Percentiles rank a stretch among this genome's conserved stretches.
phyloP scores from a whole-genome alignment of 2,888 invertebrate genomes.

The Eupithecia subumbrata region DNA sequence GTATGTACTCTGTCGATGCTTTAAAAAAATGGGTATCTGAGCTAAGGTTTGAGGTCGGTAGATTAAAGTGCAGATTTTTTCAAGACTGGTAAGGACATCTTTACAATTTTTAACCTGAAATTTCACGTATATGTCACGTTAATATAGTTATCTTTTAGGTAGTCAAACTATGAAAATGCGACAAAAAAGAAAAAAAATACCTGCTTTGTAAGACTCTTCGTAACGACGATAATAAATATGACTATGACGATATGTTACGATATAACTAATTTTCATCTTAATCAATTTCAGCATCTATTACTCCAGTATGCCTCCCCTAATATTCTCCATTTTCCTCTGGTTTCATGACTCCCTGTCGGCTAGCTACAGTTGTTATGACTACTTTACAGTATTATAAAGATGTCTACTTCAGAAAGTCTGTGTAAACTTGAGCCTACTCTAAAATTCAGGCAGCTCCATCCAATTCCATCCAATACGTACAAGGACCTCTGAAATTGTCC shows the following conservation, averaged over 20 bases:
- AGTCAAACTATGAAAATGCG: no score
- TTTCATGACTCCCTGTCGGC: no score
- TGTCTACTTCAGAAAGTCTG: background rate
- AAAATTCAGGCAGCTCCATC: constrained; percentile 1
- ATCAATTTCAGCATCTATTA: no score
- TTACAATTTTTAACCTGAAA: background rate
- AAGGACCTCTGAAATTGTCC: constrained; percentile 14
- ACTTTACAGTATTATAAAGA: no score
- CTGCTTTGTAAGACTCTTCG: no score
- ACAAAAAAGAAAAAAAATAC: background rate
- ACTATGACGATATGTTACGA: background rate
- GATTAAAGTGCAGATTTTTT: background rate
- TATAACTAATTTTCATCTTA: no score
- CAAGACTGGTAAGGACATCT: background rate
- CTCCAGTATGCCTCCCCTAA: no score
- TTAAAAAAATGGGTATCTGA: background rate
- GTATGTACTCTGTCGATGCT: background rate
- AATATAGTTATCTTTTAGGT: no score
- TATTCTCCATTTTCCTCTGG: no score
- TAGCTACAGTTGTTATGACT: no score
- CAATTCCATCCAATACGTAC: constrained; percentile 20
- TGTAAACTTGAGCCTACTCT: background rate
- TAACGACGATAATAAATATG: background rate
- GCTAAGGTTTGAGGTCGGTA: background rate
- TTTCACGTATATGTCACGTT: no score